Base-by-base conservation (phyloP, 1,140 invertebrate species). In the Drosophila pseudoananassae region DNA sequence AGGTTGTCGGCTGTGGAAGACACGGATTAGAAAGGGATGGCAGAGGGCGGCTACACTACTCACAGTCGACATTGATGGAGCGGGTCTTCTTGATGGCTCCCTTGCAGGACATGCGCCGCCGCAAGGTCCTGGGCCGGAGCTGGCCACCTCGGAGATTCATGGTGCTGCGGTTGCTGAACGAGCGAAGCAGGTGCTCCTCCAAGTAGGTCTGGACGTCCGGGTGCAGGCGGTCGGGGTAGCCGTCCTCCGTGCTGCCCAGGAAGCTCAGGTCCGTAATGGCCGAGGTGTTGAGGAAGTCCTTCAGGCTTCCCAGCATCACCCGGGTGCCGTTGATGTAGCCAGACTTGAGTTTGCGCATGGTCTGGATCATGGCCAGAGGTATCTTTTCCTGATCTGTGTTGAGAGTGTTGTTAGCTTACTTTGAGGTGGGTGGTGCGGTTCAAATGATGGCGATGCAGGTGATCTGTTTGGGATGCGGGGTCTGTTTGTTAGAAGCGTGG, bases 241-340 rank as follows among this genome's bases (percentile, higher is more conserved):
- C 97, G 53, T 97, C 96, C 92, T 98, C 97, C 45, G 97, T 95
- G 92, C 96, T 98, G 27, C 97, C 96, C 49, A 99, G 92, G 90
- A 99, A 99, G 92, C 97, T 98, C 29, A 99, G 93, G 92, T 98
- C 98, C 0, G 98, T 98, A 17, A 99, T 96, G 80, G 98, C 99
- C 3, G 98, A 99, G 0, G 98, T 99, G 70, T 95, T 98, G 10
- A 99, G 92, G 92, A 99, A 99, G 74, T 99, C 98, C 63, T 95
- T 95, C 9, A 99, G 92, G 92, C 96, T 95, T 38, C 98, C 98
- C 17, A 99, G 92, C 59, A 97, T 97, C 0, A 99, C 98, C 91
- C 98, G 95, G 14, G 98, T 99, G 25, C 98, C 99, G 92, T 99
- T 99, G 45, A 99, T 98, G 90, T 99, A 99, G 23, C 99, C 99